Base-by-base conservation (phyloP, 1,140 invertebrate genomes). In the Amphibalanus amphitrite region DNA sequence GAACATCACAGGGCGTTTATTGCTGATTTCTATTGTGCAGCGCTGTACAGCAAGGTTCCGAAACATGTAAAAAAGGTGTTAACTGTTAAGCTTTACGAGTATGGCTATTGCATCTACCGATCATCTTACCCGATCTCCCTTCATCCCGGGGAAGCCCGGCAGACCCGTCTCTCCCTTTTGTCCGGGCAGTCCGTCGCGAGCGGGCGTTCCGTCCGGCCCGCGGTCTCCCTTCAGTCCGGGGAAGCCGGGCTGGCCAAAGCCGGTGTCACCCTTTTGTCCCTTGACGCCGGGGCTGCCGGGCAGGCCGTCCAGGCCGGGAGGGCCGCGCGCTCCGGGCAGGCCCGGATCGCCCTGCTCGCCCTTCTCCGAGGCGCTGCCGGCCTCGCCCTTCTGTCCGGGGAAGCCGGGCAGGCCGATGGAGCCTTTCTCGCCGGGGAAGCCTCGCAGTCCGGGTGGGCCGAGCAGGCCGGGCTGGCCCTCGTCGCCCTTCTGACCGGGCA, bases 401-500 rank as follows among this genome's bases (percentile, higher is more conserved):
- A 71, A 40, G 25, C 78, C 76, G 29, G 76, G 68, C 15, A 69
- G 30, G 71, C 76, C 77, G 28, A 65, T 15, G 47, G 76, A 75
- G 68, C 78, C 78, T 72, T 84, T 83, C 0, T 77, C 70, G 73
- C 83, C 83, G 10, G 78, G 72, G 40, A 71, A 40, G 38, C 85
- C 84, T 73, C 79, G 78, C 67, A 69, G 70, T 33, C 67, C 76
- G 23, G 40, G 72, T 28, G 65, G 75, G 76, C 72, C 74, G 38
- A 70, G 72, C 8, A 74, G 72, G 17, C 77, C 78, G 59, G 68
- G 69, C 8, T 74, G 74, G 38, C 77, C 89, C 77, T 87, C 85
- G 38, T 79, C 77, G 68, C 89, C 89, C 33, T 82, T 81, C 28
- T 81, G 77, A 33, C 89, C 88, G 67, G 86, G 82, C 38, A 83